Percentiles rank a stretch among this genome's conserved stretches.
These are phyloP conservation scores for Spea hammondii DNA, from an alignment of 2,797 vertebrate genomes.

Conservation along the genomic window DNA sequence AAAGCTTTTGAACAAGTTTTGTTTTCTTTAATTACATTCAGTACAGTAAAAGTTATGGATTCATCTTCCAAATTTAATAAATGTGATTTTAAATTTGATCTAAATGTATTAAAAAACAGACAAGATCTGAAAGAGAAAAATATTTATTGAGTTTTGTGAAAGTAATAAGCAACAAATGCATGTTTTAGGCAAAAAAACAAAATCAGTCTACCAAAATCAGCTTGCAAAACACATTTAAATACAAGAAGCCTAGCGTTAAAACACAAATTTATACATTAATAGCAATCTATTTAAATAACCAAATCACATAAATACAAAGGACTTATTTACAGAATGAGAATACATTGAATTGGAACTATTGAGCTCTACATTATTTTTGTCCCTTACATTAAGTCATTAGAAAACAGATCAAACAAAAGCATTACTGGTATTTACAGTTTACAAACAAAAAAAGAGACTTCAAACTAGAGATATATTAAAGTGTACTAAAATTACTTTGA, in stretches of 20 bases:
- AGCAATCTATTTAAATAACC: slow-evolving; percentile 56
- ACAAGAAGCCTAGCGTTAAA: not conserved
- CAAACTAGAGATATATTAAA: slow-evolving; percentile 58
- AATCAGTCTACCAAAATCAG: not conserved
- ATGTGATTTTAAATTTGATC: no score
- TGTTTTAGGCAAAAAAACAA: not conserved
- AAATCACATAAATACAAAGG: slow-evolving; percentile 13
- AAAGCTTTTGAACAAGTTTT: no score
- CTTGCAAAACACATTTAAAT: not conserved
- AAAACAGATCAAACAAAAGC: not conserved
- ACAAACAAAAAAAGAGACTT: not conserved
- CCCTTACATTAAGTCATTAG: not conserved
- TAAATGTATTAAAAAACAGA: no score
- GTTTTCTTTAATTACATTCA: no score
- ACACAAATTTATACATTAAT: not conserved
- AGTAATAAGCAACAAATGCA: not conserved
- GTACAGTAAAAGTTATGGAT: no score
- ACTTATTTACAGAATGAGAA: not conserved
- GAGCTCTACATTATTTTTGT: not conserved
- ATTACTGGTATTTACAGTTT: not conserved
- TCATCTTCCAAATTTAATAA: no score
- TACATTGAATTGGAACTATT: not conserved
- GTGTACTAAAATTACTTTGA: slow-evolving; percentile 55
- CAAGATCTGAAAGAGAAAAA: not conserved
- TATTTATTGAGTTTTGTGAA: not conserved